phyloP scores from a whole-genome alignment of 2,888 invertebrate genomes.

The Clepsis dumicolana region DNA sequence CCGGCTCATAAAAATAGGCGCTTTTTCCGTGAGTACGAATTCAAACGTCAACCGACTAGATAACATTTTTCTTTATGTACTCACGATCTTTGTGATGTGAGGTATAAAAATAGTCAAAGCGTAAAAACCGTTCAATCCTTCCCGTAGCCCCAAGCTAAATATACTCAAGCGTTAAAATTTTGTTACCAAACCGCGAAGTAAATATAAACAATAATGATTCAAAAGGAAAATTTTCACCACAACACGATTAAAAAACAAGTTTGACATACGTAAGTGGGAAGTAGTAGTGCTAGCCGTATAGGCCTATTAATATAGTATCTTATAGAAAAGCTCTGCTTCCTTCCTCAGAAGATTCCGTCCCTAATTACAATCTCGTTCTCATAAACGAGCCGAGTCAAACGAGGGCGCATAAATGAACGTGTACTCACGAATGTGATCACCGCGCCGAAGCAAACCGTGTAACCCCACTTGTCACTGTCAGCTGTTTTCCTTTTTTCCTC shows the following conservation, averaged over 20 bases:
- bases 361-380: conserved; percentile 1
- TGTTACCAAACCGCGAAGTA: background rate
- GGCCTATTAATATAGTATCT: background rate
- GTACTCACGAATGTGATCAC: conserved; percentile 88
- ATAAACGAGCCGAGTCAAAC: conserved; percentile 4
- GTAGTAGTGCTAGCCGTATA: background rate
- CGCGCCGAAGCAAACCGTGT: conserved; percentile 87
- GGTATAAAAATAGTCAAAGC: background rate
- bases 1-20: background rate
- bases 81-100: background rate
- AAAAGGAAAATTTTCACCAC: background rate
- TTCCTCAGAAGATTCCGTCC: background rate
- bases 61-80: background rate
- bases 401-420: conserved; percentile 10
- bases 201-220: background rate
- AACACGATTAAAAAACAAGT: conserved; percentile 6
- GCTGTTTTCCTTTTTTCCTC: conserved; percentile 45
- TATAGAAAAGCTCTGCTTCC: background rate
- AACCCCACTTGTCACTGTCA: conserved; percentile 85
- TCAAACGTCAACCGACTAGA: background rate
- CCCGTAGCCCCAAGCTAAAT: background rate
- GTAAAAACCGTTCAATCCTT: background rate
- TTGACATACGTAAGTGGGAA: background rate
- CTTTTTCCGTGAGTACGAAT: background rate
- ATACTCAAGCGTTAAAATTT: conserved; percentile 2